Evolutionary conservation across 2,113 vertebrate genomes (phyloP).

Genomic region (Cinclus cinclus): DNA sequence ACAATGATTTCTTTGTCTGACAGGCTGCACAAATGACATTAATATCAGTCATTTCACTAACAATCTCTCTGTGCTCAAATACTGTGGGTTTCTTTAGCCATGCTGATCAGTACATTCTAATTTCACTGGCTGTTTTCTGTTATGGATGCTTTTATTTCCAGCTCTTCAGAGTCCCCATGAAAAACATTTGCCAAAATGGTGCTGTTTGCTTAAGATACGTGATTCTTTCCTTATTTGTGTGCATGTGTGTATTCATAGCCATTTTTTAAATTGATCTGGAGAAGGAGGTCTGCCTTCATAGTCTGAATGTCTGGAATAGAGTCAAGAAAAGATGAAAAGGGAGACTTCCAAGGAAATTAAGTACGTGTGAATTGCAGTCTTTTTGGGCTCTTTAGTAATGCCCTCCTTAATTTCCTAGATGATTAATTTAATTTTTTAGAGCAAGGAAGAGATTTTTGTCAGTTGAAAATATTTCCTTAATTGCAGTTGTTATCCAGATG

Average conservation of each 20-base stretch:
- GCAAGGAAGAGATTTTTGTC: not conserved
- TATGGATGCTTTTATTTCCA: not conserved
- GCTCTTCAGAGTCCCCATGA: not conserved
- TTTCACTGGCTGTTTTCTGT: not conserved
- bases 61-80: not conserved
- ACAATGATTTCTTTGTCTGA: not conserved
- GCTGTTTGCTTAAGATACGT: not conserved
- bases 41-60: not conserved
- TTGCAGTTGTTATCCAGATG: not conserved
- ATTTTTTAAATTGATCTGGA: not conserved
- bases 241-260: not conserved
- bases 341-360: conserved; percentile 6
- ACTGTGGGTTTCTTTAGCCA: not conserved
- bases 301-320: not conserved
- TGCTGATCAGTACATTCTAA: not conserved
- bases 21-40: not conserved
- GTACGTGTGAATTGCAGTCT: not conserved
- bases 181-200: not conserved
- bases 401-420: not conserved
- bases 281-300: not conserved
- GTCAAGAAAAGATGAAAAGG: not conserved
- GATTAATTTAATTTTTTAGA: not conserved
- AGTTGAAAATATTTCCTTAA: not conserved
- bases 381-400: not conserved
- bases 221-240: not conserved